Base-by-base conservation (phyloP, 2,113 vertebrate genomes). In the Neodontobutis hainanensis region DNA sequence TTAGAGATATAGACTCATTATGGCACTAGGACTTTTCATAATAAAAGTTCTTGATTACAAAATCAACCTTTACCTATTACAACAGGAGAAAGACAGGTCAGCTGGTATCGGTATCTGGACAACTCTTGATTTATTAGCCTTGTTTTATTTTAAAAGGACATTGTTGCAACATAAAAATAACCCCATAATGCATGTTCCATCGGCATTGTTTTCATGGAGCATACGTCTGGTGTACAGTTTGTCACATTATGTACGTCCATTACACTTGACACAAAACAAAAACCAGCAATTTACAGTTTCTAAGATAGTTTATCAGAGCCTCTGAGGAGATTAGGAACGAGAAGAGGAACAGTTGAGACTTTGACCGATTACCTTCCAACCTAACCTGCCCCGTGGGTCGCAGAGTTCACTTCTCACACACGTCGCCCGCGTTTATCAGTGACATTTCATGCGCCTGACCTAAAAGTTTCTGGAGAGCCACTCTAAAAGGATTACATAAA, bases 361-460 rank as follows among this genome's bases (percentile, higher is more conserved):
- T 78, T 71, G 78, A 75, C 68, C 83, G 40, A 36, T 32, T 60
- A 32, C 40, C 65, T 67, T 85, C 73, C 84, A 85, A 65, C 74
- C 50, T 65, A 14, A 68, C 11, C 34, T 51, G 16, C 6, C 4
- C 6, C 9, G 2, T 47, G 10, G 34, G 52, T 57, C 61, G 69
- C 38, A 4, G 11, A 44, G 15, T 40, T 42, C 19, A 34, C 34
- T 46, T 2, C 15, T 46, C n/a, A 1, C 3, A 40, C 27, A 16
- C 42, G 16, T 38, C 58, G 27, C 5, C 10, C 5, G 2, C 5
- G 34, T 70, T 68, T 67, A 68, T 75, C 59, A 16, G 44, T 0
- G 40, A 62, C 6, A 64, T 50, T 71, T 38, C 11, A 5, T 8
- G 55, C 49, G 3, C 19, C 57, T 70, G 73, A 58, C 46, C 56